Evolutionary conservation across 2,797 vertebrate species (phyloP).

Genomic region (Gymnothorax javanicus): DNA sequence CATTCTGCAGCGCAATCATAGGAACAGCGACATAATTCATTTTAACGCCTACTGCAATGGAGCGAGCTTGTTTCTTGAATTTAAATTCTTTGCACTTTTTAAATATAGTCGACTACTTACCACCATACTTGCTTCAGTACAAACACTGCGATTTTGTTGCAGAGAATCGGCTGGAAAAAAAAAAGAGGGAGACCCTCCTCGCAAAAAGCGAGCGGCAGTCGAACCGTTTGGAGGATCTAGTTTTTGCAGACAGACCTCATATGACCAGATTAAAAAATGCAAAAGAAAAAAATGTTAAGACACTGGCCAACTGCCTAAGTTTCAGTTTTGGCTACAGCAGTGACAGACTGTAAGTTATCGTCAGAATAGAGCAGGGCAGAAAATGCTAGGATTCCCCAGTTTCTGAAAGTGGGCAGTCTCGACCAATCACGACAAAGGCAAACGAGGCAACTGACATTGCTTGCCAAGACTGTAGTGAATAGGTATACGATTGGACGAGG

Average conservation of each 20-base stretch:
- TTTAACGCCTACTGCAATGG: background rate
- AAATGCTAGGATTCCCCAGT: conserved; percentile 11
- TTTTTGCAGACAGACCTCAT: background rate
- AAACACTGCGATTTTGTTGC: background rate
- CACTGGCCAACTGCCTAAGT: background rate
- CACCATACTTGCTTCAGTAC: conserved; percentile 16
- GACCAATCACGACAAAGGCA: background rate
- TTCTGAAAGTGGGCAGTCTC: conserved; percentile 1
- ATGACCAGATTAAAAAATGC: background rate
- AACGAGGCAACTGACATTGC: background rate
- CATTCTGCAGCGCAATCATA: conserved; percentile 1
- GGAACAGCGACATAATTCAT: background rate
- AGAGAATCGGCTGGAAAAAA: background rate
- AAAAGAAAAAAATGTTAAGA: background rate
- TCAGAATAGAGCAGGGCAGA: background rate
- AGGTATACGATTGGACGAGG: background rate
- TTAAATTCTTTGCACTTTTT: background rate
- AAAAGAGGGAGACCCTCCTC: background rate
- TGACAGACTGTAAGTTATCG: background rate
- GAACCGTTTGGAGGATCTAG: background rate
- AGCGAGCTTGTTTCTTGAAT: background rate
- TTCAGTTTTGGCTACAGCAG: conserved; percentile 4
- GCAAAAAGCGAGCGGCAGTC: background rate
- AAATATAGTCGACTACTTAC: conserved; percentile 11
- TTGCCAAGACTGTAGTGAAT: background rate